Evolutionary conservation across 2,113 vertebrate genomes (phyloP).

Genomic region (Gallinago paraguaiae): DNA sequence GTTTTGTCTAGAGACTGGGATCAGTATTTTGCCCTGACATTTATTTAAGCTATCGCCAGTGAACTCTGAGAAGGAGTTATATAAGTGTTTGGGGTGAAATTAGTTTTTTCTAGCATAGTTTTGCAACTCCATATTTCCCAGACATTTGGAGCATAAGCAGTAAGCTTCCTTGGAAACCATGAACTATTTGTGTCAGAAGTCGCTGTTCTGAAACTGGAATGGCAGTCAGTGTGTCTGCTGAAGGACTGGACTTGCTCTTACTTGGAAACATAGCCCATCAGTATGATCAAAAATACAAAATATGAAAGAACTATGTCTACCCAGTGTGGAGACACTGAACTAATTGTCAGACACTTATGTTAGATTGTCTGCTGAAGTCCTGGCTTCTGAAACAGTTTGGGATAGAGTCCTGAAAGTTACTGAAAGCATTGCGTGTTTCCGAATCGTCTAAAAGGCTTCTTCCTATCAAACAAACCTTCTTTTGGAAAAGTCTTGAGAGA

Average conservation of each 20-base stretch:
- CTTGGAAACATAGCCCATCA: not conserved
- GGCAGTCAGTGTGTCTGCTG: not conserved
- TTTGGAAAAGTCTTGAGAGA: not conserved
- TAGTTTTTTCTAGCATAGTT: not conserved
- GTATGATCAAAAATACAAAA: not conserved
- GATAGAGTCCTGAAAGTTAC: not conserved
- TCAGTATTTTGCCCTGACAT: not conserved
- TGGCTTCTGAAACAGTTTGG: not conserved
- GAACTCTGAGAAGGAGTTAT: not conserved
- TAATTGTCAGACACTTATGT: not conserved
- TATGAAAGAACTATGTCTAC: not conserved
- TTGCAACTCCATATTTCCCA: not conserved
- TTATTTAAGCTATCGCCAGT: not conserved
- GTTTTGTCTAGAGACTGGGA: not conserved
- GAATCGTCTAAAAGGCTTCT: not conserved
- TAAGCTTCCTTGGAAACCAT: conserved; percentile 23
- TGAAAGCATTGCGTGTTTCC: not conserved
- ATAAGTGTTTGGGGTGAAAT: conserved; percentile 2
- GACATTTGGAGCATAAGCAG: conserved; percentile 21
- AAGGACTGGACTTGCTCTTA: not conserved
- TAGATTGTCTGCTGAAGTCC: not conserved
- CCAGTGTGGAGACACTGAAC: not conserved
- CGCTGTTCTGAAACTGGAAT: not conserved
- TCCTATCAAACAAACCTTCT: not conserved
- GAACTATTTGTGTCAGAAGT: not conserved